phyloP scores from a whole-genome alignment of 2,113 vertebrate species.

The Cyphomyrus plagiostoma region DNA sequence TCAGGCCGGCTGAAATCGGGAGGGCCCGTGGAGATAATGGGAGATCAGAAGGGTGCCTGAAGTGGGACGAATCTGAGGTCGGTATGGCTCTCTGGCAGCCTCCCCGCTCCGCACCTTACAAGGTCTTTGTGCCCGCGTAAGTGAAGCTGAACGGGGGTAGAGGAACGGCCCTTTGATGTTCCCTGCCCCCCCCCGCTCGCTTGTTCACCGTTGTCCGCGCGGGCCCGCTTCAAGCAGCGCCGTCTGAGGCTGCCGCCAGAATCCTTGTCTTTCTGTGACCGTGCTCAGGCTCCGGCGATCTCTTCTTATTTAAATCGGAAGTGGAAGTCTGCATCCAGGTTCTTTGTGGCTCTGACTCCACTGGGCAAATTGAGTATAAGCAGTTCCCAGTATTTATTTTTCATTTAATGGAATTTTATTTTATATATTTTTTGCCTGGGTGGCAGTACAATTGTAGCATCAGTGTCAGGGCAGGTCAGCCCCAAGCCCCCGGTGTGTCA shows the following conservation, averaged over 20 bases:
- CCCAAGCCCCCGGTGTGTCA: not conserved
- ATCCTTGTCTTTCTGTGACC: not conserved
- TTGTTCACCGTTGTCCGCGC: not conserved
- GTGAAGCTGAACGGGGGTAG: not conserved
- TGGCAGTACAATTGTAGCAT: not conserved
- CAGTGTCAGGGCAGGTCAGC: not conserved
- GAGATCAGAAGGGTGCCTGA: conserved; percentile 6
- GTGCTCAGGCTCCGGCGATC: not conserved
- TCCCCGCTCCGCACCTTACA: not conserved
- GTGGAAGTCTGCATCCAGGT: not conserved
- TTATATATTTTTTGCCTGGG: not conserved
- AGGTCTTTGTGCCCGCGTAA: not conserved
- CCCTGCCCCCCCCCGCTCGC: not conserved
- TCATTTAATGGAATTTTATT: not conserved
- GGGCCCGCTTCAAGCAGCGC: not conserved
- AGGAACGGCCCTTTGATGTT: not conserved
- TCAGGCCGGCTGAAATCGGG: not conserved
- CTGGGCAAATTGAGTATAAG: not conserved
- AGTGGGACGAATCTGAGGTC: not conserved
- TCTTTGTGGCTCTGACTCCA: not conserved
- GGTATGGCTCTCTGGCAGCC: not conserved
- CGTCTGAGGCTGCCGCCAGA: not conserved
- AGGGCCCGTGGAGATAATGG: not conserved
- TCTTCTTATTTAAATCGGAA: not conserved
- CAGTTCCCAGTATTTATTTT: not conserved